Evolutionary conservation across 2,888 invertebrate genomes (phyloP).

Genomic region (Rhogogaster chlorosoma): DNA sequence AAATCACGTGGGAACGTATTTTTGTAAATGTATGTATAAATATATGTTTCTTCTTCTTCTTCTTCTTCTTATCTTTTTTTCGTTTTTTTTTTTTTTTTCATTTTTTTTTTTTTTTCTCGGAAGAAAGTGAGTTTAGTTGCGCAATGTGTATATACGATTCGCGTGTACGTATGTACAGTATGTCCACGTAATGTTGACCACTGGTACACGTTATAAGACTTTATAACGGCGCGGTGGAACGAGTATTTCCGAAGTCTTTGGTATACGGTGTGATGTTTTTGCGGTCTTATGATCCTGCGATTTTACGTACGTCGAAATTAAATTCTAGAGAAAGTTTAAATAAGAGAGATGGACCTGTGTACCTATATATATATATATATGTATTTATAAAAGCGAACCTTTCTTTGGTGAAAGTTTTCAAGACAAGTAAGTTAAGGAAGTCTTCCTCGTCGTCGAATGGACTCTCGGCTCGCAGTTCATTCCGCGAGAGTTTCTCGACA

Average conservation of each 20-base stretch:
- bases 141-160: not conserved
- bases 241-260: not conserved
- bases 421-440: not conserved
- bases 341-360: not conserved
- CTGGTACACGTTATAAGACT: too few species aligned
- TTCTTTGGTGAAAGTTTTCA: not conserved
- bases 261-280: not conserved
- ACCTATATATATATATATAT: not conserved
- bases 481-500: not conserved
- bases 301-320: not conserved
- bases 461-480: not conserved
- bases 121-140: not conserved
- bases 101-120: not conserved
- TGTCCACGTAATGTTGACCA: not conserved
- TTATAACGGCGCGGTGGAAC: not conserved
- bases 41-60: too few species aligned
- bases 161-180: not conserved
- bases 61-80: not conserved
- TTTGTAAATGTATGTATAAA: too few species aligned
- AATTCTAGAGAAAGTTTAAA: conserved; percentile 47
- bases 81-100: not conserved
- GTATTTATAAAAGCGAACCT: not conserved
- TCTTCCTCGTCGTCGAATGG: not conserved
- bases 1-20: too few species aligned
- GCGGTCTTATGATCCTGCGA: not conserved